Percentiles rank a stretch among this genome's conserved stretches.
Evolutionary conservation across 2,797 vertebrate species (phyloP).

Genomic region (Pitangus sulphuratus): DNA sequence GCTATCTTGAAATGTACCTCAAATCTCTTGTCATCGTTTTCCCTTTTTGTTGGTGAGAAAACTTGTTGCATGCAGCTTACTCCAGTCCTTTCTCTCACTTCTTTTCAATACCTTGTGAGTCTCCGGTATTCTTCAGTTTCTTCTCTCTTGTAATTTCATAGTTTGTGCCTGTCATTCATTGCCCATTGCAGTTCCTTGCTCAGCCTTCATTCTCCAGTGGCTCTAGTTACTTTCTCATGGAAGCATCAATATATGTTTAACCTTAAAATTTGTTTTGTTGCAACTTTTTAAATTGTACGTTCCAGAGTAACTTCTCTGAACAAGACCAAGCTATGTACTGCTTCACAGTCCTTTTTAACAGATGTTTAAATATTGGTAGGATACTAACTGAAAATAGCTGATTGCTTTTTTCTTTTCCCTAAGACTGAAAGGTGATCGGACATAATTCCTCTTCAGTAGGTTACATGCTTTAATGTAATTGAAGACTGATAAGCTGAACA

Average conservation of each 20-base stretch:
- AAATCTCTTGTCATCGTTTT: background rate
- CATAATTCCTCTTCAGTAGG: background rate
- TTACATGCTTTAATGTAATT: background rate
- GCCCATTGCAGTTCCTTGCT: background rate
- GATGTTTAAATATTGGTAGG: background rate
- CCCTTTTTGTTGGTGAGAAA: background rate
- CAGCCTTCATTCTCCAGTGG: background rate
- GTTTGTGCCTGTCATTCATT: background rate
- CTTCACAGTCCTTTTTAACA: background rate
- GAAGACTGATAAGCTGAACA: background rate
- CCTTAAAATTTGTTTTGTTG: background rate
- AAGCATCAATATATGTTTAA: background rate
- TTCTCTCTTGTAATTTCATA: background rate
- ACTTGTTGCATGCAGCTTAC: background rate
- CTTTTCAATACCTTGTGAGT: background rate
- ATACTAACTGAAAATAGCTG: background rate
- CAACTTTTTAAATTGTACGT: background rate
- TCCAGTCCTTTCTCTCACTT: background rate
- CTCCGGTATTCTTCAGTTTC: background rate
- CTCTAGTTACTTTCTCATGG: background rate
- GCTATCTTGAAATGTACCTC: background rate
- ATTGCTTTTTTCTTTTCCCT: background rate
- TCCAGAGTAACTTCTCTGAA: background rate
- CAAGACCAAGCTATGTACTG: background rate
- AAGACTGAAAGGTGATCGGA: background rate